A percentile compares a stretch with the other conserved stretches of the same genome.
These are phyloP conservation scores for Stichodactyla mertensii DNA, from an alignment of 64 coral and sea anemone genomes.

Conservation along the genomic window DNA sequence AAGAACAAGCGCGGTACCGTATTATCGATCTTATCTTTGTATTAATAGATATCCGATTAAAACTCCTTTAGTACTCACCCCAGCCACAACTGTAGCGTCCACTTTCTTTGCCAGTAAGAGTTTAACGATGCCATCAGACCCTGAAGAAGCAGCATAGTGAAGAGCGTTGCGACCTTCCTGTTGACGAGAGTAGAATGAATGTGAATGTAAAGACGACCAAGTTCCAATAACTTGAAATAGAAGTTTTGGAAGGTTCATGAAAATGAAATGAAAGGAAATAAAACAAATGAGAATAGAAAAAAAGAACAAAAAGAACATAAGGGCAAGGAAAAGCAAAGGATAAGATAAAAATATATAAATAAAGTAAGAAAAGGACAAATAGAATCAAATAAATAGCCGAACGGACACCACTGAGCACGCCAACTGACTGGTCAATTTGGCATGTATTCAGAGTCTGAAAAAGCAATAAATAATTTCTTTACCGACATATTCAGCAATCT, in stretches of 20 bases:
- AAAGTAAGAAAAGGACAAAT: not conserved
- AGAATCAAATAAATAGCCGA: not conserved
- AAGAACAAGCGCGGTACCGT: no score
- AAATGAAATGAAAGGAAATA: not conserved
- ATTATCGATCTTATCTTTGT: no score
- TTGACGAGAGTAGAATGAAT: not conserved
- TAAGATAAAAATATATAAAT: not conserved
- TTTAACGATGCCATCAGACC: conserved; percentile 93
- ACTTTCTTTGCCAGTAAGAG: conserved; percentile 79
- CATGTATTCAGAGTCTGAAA: no score
- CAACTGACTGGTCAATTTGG: not conserved
- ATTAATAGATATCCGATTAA: no score
- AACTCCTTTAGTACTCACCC: conserved; percentile 43
- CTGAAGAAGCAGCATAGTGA: conserved; percentile 72
- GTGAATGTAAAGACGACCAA: not conserved
- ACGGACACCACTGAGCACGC: not conserved
- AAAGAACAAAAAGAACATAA: not conserved
- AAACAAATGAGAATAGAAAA: not conserved
- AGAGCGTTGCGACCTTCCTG: conserved; percentile 71
- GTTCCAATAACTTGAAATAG: not conserved
- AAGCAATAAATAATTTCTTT: not conserved
- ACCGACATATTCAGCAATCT: not conserved
- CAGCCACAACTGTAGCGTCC: conserved; percentile 52
- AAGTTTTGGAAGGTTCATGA: not conserved
- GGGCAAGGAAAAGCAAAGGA: not conserved